Base-by-base conservation (phyloP, 1,140 invertebrate genomes). In the Goniozus legneri region DNA sequence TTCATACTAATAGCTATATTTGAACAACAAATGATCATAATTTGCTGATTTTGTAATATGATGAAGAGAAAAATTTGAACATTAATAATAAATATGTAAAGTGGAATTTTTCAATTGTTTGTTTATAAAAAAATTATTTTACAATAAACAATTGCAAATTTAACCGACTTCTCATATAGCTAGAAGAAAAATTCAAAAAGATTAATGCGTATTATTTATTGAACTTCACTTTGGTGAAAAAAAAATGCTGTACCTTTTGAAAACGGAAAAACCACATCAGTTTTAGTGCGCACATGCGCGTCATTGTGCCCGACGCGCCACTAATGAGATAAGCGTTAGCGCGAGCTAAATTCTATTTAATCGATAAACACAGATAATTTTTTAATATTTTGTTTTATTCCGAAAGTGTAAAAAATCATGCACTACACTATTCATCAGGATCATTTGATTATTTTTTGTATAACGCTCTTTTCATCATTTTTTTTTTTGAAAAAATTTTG, bases 111-210 rank as follows among this genome's bases (percentile, higher is more conserved):
- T n/a, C n/a, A n/a, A n/a, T 38, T 38, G 13, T 38, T 38, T 20
- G 20, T 18, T 12, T 27, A 27, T 27, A 6, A 38, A 38, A 18
- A 38, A 38, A 16, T 38, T 16, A 38, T 38, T 38, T 38, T 38
- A 20, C 36, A 38, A 18, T 38, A 38, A 38, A 38, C 36, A 15
- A 38, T 38, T 38, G 3, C 3, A 15, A 18, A 38, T 38, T 38
- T 7, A 38, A 18, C 8, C 13, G 20, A 38, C 36, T 38, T 38
- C 36, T 38, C 14, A 7, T 18, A 18, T 38, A 20, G 36, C 4
- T 38, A 20, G 19, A 8, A 38, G 3, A 8, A 38, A 7, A 27
- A 27, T 27, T 18, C 8, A n/a, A n/a, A n/a, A n/a, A n/a, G n/a
- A n/a, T 38, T 38, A 16, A 16, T 20, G 10, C 3, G 10, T 38